These are phyloP conservation scores for Syritta pipiens DNA, from an alignment of 2,888 invertebrate species.

Conservation along the genomic window DNA sequence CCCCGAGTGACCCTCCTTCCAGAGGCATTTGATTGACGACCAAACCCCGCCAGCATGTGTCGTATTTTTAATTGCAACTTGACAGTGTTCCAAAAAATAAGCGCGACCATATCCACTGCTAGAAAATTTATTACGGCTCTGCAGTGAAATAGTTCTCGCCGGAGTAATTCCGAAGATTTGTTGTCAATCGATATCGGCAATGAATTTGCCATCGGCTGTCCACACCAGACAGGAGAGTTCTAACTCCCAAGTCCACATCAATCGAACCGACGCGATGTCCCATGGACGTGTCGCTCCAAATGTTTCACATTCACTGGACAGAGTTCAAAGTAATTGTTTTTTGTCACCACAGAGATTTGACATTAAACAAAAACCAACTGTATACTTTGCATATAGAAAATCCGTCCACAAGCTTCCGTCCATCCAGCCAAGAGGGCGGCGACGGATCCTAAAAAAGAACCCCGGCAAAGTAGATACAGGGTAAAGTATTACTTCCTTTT, in stretches of 20 bases:
- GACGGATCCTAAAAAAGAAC: neutral
- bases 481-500: slow-evolving; percentile 24
- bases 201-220: neutral
- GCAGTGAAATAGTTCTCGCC: slow-evolving; percentile 27
- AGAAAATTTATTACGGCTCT: slow-evolving; percentile 24
- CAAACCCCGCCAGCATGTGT: neutral
- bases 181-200: slow-evolving; percentile 32
- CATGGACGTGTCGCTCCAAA: neutral
- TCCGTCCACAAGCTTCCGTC: too few relatives aligned
- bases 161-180: slow-evolving; percentile 34
- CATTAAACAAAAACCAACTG: neutral
- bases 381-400: slow-evolving; percentile 3
- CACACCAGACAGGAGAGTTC: neutral
- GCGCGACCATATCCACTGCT: neutral
- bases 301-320: neutral
- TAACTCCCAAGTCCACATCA: neutral
- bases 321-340: neutral
- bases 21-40: too few relatives aligned
- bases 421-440: too few relatives aligned
- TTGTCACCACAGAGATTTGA: slow-evolving; percentile 6
- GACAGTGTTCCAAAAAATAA: slow-evolving; percentile 24
- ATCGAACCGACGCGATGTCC: neutral
- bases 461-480: neutral
- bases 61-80: slow-evolving; percentile 24
- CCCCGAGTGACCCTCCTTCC: too few relatives aligned